Evolutionary conservation across 2,113 vertebrate genomes (phyloP), one percentile per base, ranked within the genome.

Genomic region (Hippocampus comes): DNA sequence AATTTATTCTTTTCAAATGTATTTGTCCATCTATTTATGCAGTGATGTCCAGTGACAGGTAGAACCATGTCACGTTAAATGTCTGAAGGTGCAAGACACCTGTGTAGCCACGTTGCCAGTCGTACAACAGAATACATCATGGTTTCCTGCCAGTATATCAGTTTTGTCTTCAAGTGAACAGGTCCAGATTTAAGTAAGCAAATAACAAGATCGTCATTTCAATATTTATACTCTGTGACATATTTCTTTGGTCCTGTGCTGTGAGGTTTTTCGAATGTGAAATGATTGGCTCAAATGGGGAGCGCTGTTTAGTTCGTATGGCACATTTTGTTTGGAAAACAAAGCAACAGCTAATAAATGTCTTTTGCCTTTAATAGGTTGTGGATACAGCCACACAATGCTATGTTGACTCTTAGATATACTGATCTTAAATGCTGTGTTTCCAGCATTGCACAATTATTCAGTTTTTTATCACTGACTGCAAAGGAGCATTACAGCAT

Each of bases 341-440:
- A 49, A 49, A 49, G 18, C 48, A 53, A 53, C 49, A 53, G 18
- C 20, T 21, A 53, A 53, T 12, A 21, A 53, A 53, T 7, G 18
- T 6, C 20, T 53, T 53, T 49, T 9, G 20, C 20, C 15, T 21
- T 53, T 9, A 21, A 21, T 53, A 21, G 7, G 2, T 53, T 53
- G 2, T 57, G n/a, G 25, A 23, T n/a, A 56, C n/a, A 12, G 12
- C 38, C 60, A 48, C 27, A 71, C 51, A 74, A n/a, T 34, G 38
- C 68, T 41, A 59, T 59, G n/a, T 67, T 71, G 63, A 61, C 0
- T 60, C 43, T 71, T 43, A 56, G 18, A 70, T 70, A 57, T 43
- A 67, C 66, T 15, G 73, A 68, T 59, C 76, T 70, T 67, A 25
- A 67, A 46, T 46, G 43, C 48, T 20, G 48, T 51, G 27, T 75